Conservation (phyloP, 2,797 vertebrate species). For the Simalia tracyae region DNA sequence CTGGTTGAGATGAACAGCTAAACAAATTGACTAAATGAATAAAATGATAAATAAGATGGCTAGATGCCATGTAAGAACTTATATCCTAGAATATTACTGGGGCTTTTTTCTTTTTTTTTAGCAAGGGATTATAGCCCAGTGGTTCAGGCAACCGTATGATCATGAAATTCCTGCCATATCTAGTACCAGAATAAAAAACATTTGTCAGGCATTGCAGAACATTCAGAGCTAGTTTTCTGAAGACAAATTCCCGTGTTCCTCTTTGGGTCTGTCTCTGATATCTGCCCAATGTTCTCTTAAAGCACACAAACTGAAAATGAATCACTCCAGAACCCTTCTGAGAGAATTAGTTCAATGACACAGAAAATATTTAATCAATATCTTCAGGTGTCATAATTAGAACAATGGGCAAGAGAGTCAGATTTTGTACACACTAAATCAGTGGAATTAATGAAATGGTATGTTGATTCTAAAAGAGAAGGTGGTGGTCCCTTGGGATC, state of each 20-base stretch:
- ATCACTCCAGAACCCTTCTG: background rate
- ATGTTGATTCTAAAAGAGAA: background rate
- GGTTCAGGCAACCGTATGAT: background rate
- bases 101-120: background rate
- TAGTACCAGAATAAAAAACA: background rate
- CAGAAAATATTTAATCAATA: background rate
- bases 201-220: background rate
- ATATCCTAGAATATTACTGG: background rate
- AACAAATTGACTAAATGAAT: background rate
- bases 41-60: background rate
- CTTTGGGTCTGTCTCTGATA: background rate
- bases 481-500: background rate
- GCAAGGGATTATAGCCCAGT: background rate
- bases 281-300: background rate
- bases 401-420: background rate
- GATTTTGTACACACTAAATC: background rate
- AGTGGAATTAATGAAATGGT: background rate
- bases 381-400: background rate
- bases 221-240: background rate
- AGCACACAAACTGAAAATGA: background rate
- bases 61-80: background rate
- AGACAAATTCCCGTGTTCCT: background rate
- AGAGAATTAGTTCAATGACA: background rate
- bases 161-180: background rate
- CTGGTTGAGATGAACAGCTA: background rate